phyloP scores from a whole-genome alignment of 2,113 vertebrate species.

The Murina feae region DNA sequence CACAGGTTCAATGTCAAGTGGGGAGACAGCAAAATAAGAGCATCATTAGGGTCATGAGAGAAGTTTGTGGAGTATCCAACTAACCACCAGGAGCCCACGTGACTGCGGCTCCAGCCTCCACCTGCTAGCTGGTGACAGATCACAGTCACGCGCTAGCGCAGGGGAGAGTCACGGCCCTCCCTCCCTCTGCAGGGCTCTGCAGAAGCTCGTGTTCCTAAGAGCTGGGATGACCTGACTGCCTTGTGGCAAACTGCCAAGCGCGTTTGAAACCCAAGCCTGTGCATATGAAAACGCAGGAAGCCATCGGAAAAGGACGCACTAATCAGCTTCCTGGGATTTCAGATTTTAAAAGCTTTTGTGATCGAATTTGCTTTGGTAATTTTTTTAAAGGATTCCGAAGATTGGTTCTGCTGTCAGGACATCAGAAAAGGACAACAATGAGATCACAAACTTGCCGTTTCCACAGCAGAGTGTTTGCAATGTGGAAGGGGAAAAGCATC shows the following conservation, averaged over 20 bases:
- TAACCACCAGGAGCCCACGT: neutral
- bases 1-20: neutral
- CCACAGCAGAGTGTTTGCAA: constrained; percentile 58
- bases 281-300: constrained; percentile 81
- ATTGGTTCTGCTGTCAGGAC: constrained; percentile 74
- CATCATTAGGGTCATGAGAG: neutral
- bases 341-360: constrained; percentile 82
- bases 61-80: fast-evolving
- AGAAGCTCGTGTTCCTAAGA: constrained; percentile 30
- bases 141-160: neutral
- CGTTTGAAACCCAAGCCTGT: constrained; percentile 76
- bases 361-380: constrained; percentile 78
- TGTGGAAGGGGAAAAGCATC: constrained; percentile 16
- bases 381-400: constrained; percentile 76
- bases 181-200: neutral
- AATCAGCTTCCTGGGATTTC: constrained; percentile 83
- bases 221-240: constrained; percentile 60
- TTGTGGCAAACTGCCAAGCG: constrained; percentile 72
- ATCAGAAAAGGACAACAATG: constrained; percentile 67
- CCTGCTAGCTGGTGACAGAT: constrained; percentile 8
- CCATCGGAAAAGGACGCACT: constrained; percentile 80
- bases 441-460: constrained; percentile 65
- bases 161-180: neutral
- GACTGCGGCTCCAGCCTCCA: neutral
- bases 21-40: neutral